Base-by-base conservation (phyloP, 1,140 invertebrate genomes). In the Arion vulgaris region DNA sequence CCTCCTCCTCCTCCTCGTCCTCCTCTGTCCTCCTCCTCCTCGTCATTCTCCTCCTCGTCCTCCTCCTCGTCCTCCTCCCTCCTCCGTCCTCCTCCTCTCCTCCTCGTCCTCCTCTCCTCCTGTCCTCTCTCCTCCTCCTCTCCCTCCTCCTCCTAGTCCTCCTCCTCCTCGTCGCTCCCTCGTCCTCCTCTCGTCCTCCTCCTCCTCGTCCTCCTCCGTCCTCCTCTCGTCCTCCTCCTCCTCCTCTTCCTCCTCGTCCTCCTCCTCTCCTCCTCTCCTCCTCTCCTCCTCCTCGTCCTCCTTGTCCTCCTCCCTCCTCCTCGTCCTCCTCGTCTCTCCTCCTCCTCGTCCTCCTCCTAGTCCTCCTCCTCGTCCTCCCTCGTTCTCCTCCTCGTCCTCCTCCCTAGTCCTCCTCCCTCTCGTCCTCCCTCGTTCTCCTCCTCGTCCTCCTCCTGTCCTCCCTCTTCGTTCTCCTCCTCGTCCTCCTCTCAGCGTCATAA, bases 1-100 rank as follows among this genome's bases (percentile, higher is more conserved):
- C 19, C 28, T 41, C 66, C 66, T 36, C 38, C 34, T n/a, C 36
- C 45, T 23, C 39, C 19, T 41, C 36, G 39, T 72, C 68, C 41
- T 68, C 45, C 45, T 51, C 57, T 26, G 34, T 41, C 57, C 32
- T 38, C 62, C 51, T 62, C 32, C 39, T 41, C n/a, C 32, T 26
- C 34, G 11, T 41, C 39, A 4, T 26, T n/a, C 39, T 41, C 34
- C 62, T 66, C 51, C 66, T 26, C 28, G 38, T 75, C 73, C 17
- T 13, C 17, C 41, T 23, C 73, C 17, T 39, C 45, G 45, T 11
- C 45, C 45, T 49, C 69, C 39, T 41, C 39, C 39, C 49, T 34
- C 53, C 77, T 79, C 53, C 39, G 15, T 75, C 73, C 17, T 39
- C 26, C 73, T 45, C 73, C 17, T 39, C 26, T 13, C 28, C 73